A percentile compares a stretch with the other conserved stretches of the same genome.
phyloP scores from a whole-genome alignment of 1,140 invertebrate species.

The Sminthurinus signatus region DNA sequence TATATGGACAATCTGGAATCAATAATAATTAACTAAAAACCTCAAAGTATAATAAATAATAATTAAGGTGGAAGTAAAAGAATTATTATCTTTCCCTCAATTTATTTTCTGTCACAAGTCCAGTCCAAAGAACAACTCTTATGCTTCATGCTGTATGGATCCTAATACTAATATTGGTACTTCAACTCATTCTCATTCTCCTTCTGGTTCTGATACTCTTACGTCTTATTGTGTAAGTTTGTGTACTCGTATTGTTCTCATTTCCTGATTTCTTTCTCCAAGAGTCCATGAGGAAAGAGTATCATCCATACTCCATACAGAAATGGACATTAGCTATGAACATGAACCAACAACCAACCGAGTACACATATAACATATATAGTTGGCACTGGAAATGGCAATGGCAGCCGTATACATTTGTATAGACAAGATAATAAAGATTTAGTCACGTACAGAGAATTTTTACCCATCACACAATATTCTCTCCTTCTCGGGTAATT shows the following conservation, averaged over 20 bases:
- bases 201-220: too few relatives aligned
- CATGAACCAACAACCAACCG: too few relatives aligned
- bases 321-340: too few relatives aligned
- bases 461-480: constrained; percentile 22
- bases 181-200: not conserved
- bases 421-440: constrained; percentile 19
- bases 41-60: constrained; percentile 15
- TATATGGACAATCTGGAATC: constrained; percentile 1
- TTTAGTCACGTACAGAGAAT: constrained; percentile 21
- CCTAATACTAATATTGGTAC: too few relatives aligned
- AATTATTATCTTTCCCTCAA: constrained; percentile 12
- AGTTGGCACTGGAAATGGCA: too few relatives aligned
- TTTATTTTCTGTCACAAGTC: constrained; percentile 9
- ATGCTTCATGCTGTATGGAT: too few relatives aligned
- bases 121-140: too few relatives aligned
- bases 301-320: not conserved
- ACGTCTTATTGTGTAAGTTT: not conserved
- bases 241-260: not conserved
- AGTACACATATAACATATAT: too few relatives aligned
- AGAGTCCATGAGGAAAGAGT: not conserved
- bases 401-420: not conserved
- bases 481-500: constrained; percentile 20
- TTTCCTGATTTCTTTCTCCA: not conserved
- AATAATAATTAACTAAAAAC: constrained; percentile 17
- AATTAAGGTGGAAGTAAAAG: constrained; percentile 13